Conservation (phyloP, 2,113 vertebrate genomes). For the Prunella fulvescens region DNA sequence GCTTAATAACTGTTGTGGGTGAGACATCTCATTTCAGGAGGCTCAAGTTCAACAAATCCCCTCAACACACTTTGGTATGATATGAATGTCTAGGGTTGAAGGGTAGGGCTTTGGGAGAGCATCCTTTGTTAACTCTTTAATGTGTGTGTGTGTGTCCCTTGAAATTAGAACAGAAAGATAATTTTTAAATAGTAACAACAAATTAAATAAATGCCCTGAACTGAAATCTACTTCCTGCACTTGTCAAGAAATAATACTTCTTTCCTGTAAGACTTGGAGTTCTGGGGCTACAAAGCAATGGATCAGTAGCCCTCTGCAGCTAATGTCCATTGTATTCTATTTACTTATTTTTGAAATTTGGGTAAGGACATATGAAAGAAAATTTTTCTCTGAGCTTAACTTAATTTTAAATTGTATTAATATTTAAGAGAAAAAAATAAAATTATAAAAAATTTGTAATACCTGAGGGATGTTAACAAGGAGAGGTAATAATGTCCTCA, state of each 20-base stretch:
- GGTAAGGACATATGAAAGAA: not conserved
- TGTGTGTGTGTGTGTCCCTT: not conserved
- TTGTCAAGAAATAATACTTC: not conserved
- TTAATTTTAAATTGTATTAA: not conserved
- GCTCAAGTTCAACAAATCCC: slow-evolving; percentile 4
- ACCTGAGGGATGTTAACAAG: not conserved
- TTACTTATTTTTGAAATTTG: not conserved
- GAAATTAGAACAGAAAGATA: not conserved
- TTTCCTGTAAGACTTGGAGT: not conserved
- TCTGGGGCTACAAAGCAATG: not conserved
- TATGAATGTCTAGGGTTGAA: not conserved
- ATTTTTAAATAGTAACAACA: not conserved
- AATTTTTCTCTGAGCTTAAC: not conserved
- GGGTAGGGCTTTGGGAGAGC: not conserved
- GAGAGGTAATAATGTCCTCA: not conserved
- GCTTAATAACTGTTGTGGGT: not conserved
- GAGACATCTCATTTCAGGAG: not conserved
- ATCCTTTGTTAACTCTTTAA: not conserved
- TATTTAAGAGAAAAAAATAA: not conserved
- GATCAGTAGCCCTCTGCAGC: not conserved
- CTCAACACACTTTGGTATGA: not conserved
- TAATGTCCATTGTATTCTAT: not conserved
- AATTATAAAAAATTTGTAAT: not conserved
- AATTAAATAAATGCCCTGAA: not conserved
- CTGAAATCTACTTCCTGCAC: not conserved